Evolutionary conservation across 2,113 vertebrate genomes (phyloP).

Genomic region (Ceyx melanurus): DNA sequence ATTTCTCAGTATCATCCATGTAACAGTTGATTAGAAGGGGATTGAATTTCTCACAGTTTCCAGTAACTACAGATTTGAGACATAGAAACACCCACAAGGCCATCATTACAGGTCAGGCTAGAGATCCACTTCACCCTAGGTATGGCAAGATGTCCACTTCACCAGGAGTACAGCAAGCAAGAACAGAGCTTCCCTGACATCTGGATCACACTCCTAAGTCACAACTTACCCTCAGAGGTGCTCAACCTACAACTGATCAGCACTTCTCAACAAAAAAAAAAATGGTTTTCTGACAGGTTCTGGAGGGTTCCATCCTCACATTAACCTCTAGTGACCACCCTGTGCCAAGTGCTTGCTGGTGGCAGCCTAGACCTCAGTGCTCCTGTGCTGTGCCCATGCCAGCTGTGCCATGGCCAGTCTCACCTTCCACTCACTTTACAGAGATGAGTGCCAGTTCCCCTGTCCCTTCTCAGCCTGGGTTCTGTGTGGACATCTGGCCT

Average conservation of each 20-base stretch:
- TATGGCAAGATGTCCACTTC: not conserved
- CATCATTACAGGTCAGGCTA: not conserved
- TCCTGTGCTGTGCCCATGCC: not conserved
- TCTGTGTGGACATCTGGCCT: not conserved
- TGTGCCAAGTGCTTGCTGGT: not conserved
- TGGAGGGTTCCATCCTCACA: accelerated
- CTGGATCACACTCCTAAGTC: not conserved
- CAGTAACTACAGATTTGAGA: not conserved
- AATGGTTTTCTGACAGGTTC: not conserved
- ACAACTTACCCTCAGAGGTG: not conserved
- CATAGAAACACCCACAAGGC: not conserved
- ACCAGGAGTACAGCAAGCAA: not conserved
- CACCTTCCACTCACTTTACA: not conserved
- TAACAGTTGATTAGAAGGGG: not conserved
- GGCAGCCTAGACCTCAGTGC: accelerated
- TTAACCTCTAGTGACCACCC: not conserved
- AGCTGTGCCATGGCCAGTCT: accelerated
- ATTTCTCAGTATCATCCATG: not conserved
- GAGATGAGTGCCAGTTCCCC: not conserved
- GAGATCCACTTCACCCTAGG: not conserved
- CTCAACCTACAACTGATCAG: not conserved
- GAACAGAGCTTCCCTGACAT: not conserved
- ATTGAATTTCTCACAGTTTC: not conserved
- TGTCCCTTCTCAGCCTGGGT: accelerated
- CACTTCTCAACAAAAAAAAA: not conserved